A percentile compares a stretch with the other conserved stretches of the same genome.
These are phyloP conservation scores for Phasia obesa DNA, from an alignment of 2,888 invertebrate genomes.

Conservation along the genomic window DNA sequence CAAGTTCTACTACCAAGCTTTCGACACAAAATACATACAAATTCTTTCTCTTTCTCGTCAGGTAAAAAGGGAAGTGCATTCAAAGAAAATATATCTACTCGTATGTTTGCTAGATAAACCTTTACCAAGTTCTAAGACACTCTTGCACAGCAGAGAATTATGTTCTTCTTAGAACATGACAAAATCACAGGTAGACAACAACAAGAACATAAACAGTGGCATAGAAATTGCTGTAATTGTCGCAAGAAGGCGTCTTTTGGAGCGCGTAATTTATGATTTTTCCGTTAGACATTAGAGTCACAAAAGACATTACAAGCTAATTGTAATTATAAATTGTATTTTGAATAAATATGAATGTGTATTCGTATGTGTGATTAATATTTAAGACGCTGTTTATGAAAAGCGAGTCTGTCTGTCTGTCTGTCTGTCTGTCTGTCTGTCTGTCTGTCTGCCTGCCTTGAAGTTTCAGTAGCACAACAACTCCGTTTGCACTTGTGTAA, in stretches of 20 bases:
- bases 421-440: no score
- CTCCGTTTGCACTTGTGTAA: slow-evolving; percentile 22
- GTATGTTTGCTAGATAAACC: slow-evolving; percentile 37
- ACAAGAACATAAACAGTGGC: neutral
- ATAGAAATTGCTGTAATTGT: slow-evolving; percentile 61
- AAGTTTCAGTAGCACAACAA: neutral
- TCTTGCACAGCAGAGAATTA: slow-evolving; percentile 14
- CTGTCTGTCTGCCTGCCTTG: no score
- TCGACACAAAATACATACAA: neutral
- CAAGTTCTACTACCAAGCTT: slow-evolving; percentile 4
- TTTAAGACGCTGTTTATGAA: slow-evolving; percentile 44
- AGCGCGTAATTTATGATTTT: slow-evolving; percentile 70
- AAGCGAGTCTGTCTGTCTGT: neutral
- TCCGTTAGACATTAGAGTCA: slow-evolving; percentile 65
- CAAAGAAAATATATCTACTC: slow-evolving; percentile 13
- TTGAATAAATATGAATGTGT: slow-evolving; percentile 34
- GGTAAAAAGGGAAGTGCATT: slow-evolving; percentile 18
- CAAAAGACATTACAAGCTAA: slow-evolving; percentile 71
- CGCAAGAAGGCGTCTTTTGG: slow-evolving; percentile 62
- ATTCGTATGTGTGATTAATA: slow-evolving; percentile 25
- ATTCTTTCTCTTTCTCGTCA: neutral
- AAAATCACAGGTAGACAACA: slow-evolving; percentile 12
- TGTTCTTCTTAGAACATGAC: slow-evolving; percentile 1
- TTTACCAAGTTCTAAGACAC: neutral
- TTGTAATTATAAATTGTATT: slow-evolving; percentile 73